phyloP scores from a whole-genome alignment of 2,797 vertebrate genomes.

The Craterocephalus amniculus region DNA sequence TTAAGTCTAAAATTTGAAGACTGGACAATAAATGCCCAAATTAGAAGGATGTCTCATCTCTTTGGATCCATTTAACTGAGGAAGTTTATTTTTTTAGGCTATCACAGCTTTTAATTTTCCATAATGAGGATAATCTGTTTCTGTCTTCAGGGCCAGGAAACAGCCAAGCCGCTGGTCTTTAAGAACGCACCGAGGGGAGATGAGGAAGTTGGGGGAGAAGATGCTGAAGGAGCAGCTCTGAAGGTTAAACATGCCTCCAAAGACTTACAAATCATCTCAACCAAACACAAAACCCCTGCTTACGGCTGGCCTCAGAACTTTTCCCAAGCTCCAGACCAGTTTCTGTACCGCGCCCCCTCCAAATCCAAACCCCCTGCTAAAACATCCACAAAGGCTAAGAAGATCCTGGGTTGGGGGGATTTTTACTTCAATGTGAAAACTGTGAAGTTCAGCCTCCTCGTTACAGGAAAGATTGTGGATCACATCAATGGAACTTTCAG shows the following conservation, averaged over 20 bases:
- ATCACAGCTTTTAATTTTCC: too few relatives aligned
- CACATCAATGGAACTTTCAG: slow-evolving; percentile 97
- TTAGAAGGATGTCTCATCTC: not conserved
- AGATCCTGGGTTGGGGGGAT: slow-evolving; percentile 96
- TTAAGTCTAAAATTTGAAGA: too few relatives aligned
- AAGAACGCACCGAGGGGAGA: slow-evolving; percentile 68
- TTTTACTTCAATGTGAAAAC: slow-evolving; percentile 97
- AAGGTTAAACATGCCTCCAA: slow-evolving; percentile 71
- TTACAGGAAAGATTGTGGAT: slow-evolving; percentile 97
- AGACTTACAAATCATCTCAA: slow-evolving; percentile 77
- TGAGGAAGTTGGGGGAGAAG: slow-evolving; percentile 29
- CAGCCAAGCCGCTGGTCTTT: slow-evolving; percentile 77
- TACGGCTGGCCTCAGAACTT: slow-evolving; percentile 85
- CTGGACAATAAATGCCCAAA: not conserved
- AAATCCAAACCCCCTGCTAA: slow-evolving; percentile 87
- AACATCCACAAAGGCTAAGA: slow-evolving; percentile 87
- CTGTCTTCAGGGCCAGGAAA: slow-evolving; percentile 77
- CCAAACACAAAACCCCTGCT: slow-evolving; percentile 74
- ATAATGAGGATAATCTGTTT: not conserved
- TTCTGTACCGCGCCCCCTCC: slow-evolving; percentile 65
- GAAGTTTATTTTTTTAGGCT: not conserved
- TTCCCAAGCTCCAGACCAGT: slow-evolving; percentile 79
- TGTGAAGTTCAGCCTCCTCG: slow-evolving; percentile 92
- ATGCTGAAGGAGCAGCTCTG: slow-evolving; percentile 50
- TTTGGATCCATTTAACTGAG: not conserved